Conservation (phyloP, 2,888 invertebrate genomes). For the Platypus cylindrus region DNA sequence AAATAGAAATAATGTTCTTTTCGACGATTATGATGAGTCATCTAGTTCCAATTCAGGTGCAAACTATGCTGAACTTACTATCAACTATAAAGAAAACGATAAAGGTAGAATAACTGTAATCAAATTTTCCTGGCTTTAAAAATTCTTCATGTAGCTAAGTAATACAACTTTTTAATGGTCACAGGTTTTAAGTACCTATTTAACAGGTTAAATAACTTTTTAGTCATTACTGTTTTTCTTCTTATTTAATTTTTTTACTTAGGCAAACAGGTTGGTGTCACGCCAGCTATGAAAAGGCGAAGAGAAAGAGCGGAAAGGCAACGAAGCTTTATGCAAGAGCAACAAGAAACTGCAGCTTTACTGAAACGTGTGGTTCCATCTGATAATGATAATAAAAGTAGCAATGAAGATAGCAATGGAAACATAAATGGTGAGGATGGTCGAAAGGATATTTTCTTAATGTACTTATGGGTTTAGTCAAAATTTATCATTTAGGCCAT, state of each 20-base stretch:
- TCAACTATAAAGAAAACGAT: conserved; percentile 43
- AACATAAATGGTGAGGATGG: conserved; percentile 29
- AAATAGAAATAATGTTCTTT: conserved; percentile 20
- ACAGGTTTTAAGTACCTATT: too few relatives aligned
- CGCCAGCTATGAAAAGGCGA: conserved; percentile 65
- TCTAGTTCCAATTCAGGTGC: conserved; percentile 48
- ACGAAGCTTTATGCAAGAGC: conserved; percentile 71
- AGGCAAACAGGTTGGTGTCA: conserved; percentile 58
- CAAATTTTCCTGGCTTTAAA: conserved; percentile 6
- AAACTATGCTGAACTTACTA: conserved; percentile 41
- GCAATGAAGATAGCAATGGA: conserved; percentile 18
- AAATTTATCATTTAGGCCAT: conserved; percentile 1
- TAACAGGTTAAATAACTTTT: too few relatives aligned
- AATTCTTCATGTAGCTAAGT: too few relatives aligned
- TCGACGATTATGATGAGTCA: conserved; percentile 40
- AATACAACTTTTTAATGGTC: too few relatives aligned
- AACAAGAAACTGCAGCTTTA: conserved; percentile 52
- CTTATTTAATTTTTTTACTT: conserved; percentile 28
- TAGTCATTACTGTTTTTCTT: too few relatives aligned
- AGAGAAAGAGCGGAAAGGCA: conserved; percentile 76
- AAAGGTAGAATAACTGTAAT: conserved; percentile 33
- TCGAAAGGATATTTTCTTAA: conserved; percentile 30
- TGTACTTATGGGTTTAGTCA: conserved; percentile 1
- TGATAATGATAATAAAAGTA: conserved; percentile 20
- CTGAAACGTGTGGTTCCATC: conserved; percentile 37